Evolutionary conservation across 2,113 vertebrate species (phyloP).

Genomic region (Aegypius monachus): DNA sequence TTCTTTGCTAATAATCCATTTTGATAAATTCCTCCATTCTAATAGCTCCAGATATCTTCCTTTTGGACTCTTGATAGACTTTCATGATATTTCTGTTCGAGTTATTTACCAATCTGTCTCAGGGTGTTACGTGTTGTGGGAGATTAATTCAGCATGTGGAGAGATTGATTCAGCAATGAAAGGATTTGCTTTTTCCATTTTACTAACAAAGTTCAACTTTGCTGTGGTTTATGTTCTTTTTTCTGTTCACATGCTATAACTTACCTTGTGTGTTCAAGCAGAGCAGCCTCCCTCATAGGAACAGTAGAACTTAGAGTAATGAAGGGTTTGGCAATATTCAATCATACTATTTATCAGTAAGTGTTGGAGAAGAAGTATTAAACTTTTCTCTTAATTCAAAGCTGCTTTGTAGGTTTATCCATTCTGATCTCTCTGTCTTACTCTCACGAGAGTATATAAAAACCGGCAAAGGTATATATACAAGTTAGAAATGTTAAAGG

Average conservation of each 20-base stretch:
- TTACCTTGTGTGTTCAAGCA: background rate
- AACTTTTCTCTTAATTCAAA: background rate
- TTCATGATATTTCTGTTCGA: background rate
- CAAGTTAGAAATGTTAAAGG: background rate
- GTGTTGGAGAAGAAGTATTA: background rate
- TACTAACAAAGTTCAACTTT: background rate
- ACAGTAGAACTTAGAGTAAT: background rate
- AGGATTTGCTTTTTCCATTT: background rate
- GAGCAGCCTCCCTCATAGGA: background rate
- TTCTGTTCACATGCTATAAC: background rate
- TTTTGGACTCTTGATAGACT: background rate
- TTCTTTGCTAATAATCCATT: background rate
- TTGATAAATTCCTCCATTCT: background rate
- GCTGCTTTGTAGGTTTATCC: background rate
- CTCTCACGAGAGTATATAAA: background rate
- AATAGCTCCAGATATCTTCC: background rate
- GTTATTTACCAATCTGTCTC: background rate
- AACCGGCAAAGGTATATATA: background rate
- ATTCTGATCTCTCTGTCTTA: background rate
- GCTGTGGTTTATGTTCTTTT: background rate
- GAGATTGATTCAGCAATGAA: background rate
- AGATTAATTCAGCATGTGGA: background rate
- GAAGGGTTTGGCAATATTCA: background rate
- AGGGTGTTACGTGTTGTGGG: background rate
- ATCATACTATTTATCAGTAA: background rate